Evolutionary conservation across 2,888 invertebrate genomes (phyloP), one percentile per base, ranked within the genome.

Genomic region (Apodemia zela): DNA sequence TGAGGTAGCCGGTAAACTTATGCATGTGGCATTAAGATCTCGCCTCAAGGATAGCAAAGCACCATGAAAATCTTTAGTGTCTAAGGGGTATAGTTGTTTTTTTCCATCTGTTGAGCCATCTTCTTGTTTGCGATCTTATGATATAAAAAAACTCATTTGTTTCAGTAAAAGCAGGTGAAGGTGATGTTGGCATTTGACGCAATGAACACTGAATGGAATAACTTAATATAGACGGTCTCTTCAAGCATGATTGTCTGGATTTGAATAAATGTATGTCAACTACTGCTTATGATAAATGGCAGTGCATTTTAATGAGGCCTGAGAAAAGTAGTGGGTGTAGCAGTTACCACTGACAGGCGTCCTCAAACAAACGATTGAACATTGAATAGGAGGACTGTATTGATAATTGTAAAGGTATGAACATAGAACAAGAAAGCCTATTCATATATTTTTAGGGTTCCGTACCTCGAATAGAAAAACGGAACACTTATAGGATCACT

Each of bases 381-480:
- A 84, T 82, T 81, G 75, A 83, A 85, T 84, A 78, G 85, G 86
- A 78, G 84, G 82, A 71, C n/a, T 47, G 13, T 29, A 17, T 59
- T 62, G 62, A 42, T 54, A 62, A 62, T 54, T 25, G 35, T 35
- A n/a, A 59, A 35, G 58, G 58, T 7, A 35, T 33, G 58, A n/a
- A 21, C 58, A 58, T 21, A 58, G 29, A 21, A 57, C 4, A 8
- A 57, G 25, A 17, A 38, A 38, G 10, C 38, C 11, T 11, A 38
- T 38, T 38, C 15, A 42, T 42, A 21, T 15, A 13, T 10, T 7
- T 38, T 33, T 33, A n/a, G n/a, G n/a, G n/a, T n/a, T n/a, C n/a
- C n/a, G n/a, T n/a, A n/a, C n/a, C n/a, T n/a, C n/a, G n/a, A n/a
- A n/a, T n/a, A n/a, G n/a, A n/a, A n/a, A n/a, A n/a, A n/a, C n/a